Percentiles rank a stretch among this genome's conserved stretches.
phyloP scores from a whole-genome alignment of 2,888 invertebrate species.

The Emmelina monodactyla region DNA sequence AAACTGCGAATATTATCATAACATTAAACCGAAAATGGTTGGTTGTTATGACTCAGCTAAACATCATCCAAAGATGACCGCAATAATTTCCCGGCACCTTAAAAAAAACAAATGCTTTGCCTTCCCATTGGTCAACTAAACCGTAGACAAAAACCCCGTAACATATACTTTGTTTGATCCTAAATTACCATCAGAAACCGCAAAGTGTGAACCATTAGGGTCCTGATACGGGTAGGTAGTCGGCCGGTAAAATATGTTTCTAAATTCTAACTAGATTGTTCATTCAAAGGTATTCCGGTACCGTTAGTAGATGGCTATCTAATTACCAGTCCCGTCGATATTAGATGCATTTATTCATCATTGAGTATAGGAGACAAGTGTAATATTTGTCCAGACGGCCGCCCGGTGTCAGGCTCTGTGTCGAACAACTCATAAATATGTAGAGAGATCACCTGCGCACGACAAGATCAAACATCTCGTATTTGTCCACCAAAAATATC shows the following conservation, averaged over 20 bases:
- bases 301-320: slow-evolving; percentile 1
- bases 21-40: too few relatives aligned
- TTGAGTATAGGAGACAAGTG: slow-evolving; percentile 30
- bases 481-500: slow-evolving; percentile 58
- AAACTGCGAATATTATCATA: too few relatives aligned
- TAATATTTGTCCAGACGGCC: slow-evolving; percentile 43
- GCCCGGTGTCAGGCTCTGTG: slow-evolving; percentile 44
- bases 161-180: slow-evolving; percentile 25
- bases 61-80: too few relatives aligned
- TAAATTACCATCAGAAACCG: slow-evolving; percentile 32
- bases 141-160: slow-evolving; percentile 22
- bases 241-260: too few relatives aligned
- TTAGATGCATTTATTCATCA: slow-evolving; percentile 19
- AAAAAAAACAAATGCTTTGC: slow-evolving; percentile 24
- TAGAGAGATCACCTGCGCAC: slow-evolving; percentile 45
- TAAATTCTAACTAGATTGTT: too few relatives aligned
- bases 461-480: slow-evolving; percentile 44
- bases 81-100: too few relatives aligned
- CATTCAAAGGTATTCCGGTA: too few relatives aligned
- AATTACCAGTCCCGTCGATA: slow-evolving; percentile 8
- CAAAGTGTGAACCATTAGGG: slow-evolving; percentile 32
- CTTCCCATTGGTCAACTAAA: slow-evolving; percentile 32
- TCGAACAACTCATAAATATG: slow-evolving; percentile 60
- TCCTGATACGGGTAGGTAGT: too few relatives aligned
- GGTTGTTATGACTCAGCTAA: too few relatives aligned